These are phyloP conservation scores for Sebastes reedi DNA, from an alignment of 2,797 vertebrate genomes.

Conservation along the genomic window DNA sequence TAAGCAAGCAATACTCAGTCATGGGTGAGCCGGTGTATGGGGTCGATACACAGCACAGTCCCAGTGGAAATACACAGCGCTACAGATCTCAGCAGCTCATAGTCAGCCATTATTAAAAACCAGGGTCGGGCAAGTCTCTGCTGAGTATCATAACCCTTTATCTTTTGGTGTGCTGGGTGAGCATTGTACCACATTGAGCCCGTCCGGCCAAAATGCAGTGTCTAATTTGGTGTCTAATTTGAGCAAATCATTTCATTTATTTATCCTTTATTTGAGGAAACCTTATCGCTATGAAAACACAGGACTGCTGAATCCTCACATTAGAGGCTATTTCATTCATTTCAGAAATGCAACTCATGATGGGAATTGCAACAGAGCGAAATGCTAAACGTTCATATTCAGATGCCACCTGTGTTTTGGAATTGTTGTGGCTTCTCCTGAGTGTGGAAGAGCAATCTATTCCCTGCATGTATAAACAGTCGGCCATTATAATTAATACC, in stretches of 20 bases:
- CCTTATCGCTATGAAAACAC: slow-evolving; percentile 57
- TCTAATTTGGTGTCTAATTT: slow-evolving; percentile 53
- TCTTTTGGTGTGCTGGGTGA: slow-evolving; percentile 56
- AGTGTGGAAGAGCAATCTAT: neutral
- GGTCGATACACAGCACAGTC: slow-evolving; percentile 63
- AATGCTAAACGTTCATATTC: slow-evolving; percentile 42
- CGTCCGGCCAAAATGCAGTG: slow-evolving; percentile 43
- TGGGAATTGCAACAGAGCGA: slow-evolving; percentile 41
- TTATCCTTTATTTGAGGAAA: slow-evolving; percentile 41
- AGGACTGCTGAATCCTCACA: slow-evolving; percentile 48
- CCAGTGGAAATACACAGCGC: slow-evolving; percentile 61
- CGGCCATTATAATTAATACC: neutral
- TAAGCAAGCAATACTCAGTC: slow-evolving; percentile 31
- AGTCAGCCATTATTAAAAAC: slow-evolving; percentile 71
- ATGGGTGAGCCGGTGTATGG: slow-evolving; percentile 32
- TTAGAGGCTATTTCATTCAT: slow-evolving; percentile 45
- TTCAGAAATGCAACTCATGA: slow-evolving; percentile 36
- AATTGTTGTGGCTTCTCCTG: slow-evolving; percentile 4
- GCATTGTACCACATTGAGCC: slow-evolving; percentile 53
- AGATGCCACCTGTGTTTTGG: slow-evolving; percentile 31
- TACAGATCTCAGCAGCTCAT: slow-evolving; percentile 63
- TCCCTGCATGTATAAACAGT: slow-evolving; percentile 14
- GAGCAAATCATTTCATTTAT: slow-evolving; percentile 50
- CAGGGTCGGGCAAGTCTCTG: slow-evolving; percentile 42
- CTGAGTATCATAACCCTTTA: slow-evolving; percentile 67